Percentiles rank a stretch among this genome's conserved stretches.
Evolutionary conservation across 2,113 vertebrate species (phyloP).

Genomic region (Theropithecus gelada): DNA sequence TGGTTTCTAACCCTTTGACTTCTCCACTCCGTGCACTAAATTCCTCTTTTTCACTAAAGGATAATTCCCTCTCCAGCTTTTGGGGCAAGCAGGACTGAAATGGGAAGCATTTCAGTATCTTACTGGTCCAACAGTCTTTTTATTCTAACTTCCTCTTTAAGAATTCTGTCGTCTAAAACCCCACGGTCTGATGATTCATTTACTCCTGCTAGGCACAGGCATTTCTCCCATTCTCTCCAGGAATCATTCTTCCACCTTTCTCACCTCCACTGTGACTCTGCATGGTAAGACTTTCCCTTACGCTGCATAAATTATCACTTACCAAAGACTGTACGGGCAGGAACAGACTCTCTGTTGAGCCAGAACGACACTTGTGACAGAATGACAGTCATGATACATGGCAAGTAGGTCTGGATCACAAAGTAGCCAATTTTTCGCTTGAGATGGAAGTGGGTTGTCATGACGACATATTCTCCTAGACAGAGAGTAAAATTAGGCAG

Average conservation of each 20-base stretch:
- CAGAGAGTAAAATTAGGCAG: constrained; percentile 68
- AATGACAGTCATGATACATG: constrained; percentile 99
- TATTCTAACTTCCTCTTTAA: neutral
- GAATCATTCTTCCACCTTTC: neutral
- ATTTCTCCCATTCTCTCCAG: neutral
- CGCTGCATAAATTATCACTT: constrained; percentile 79
- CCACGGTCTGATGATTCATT: neutral
- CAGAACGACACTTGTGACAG: constrained; percentile 99
- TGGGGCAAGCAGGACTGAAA: neutral
- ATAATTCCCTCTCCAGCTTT: neutral
- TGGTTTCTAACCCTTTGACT: neutral
- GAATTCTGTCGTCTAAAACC: neutral
- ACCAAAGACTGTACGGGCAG: constrained; percentile 98
- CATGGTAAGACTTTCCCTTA: neutral
- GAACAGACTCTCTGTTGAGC: constrained; percentile 98
- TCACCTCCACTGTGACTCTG: neutral
- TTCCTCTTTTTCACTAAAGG: neutral
- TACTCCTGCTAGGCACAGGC: neutral
- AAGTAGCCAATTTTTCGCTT: constrained; percentile 99
- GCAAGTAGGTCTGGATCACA: constrained; percentile 99
- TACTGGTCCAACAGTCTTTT: neutral
- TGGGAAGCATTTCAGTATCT: neutral
- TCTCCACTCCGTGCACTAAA: neutral
- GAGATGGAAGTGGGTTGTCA: constrained; percentile 99
- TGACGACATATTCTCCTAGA: constrained; percentile 97